Conservation (phyloP, 2,113 vertebrate species). For the Paradoxurus hermaphroditus region DNA sequence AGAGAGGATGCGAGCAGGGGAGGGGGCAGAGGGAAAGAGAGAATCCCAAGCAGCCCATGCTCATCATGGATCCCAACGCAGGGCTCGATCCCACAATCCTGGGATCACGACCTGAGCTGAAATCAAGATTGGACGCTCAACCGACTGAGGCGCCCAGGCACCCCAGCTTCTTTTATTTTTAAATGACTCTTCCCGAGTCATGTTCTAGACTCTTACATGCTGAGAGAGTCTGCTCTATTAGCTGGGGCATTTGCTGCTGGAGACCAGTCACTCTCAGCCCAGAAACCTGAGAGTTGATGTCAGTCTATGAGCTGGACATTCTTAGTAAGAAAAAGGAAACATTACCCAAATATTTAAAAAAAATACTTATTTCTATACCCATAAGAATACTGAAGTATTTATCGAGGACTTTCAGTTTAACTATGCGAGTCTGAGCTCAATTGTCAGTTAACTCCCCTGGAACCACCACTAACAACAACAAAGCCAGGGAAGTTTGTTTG, state of each 20-base stretch:
- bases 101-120: too few relatives aligned
- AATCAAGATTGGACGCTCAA: too few relatives aligned
- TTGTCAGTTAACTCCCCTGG: not conserved
- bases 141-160: too few relatives aligned
- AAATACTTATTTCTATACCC: not conserved
- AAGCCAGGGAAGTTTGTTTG: not conserved
- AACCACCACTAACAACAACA: not conserved
- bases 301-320: not conserved
- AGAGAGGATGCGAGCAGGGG: too few relatives aligned
- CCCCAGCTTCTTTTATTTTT: not conserved
- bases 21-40: too few relatives aligned
- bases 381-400: not conserved
- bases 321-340: not conserved
- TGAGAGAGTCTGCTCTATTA: not conserved
- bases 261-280: not conserved
- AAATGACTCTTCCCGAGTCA: conserved; percentile 21
- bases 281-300: not conserved
- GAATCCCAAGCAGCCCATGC: too few relatives aligned
- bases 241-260: not conserved
- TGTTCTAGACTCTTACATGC: not conserved
- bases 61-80: too few relatives aligned
- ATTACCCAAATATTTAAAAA: not conserved
- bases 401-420: not conserved
- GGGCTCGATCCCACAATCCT: too few relatives aligned
- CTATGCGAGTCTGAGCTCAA: not conserved